Evolutionary conservation across 1,140 invertebrate species (phyloP).

Genomic region (Steinernema khuongi): DNA sequence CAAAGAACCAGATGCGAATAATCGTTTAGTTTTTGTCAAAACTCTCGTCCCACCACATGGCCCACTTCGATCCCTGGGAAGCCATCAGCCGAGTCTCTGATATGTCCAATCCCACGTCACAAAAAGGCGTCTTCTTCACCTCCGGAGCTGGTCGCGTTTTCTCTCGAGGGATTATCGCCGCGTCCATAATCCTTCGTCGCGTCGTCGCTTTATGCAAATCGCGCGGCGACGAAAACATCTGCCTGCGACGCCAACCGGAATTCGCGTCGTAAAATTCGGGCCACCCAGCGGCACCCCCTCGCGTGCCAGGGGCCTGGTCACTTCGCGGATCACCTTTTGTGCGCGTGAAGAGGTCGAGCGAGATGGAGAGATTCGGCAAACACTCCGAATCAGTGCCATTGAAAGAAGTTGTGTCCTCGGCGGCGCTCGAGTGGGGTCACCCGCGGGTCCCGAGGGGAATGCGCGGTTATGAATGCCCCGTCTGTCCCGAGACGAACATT

Average conservation of each 20-base stretch:
- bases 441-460: not conserved
- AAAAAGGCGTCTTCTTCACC: not conserved
- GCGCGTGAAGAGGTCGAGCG: not conserved
- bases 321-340: slow-evolving; percentile 10
- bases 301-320: not conserved
- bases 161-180: not conserved
- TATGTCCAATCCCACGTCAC: not conserved
- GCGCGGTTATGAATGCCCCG: not conserved
- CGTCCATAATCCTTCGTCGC: slow-evolving; percentile 4
- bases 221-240: not conserved
- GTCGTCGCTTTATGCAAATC: not conserved
- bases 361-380: not conserved
- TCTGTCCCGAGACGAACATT: not conserved
- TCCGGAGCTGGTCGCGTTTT: no score
- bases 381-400: not conserved
- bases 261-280: slow-evolving; percentile 16
- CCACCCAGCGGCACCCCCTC: not conserved
- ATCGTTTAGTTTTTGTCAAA: no score
- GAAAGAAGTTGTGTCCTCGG: slow-evolving; percentile 3
- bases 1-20: no score
- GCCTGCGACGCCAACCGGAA: slow-evolving; percentile 3
- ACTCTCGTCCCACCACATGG: no score
- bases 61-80: no score
- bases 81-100: not conserved
- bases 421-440: not conserved